Evolutionary conservation across 1,140 invertebrate genomes (phyloP).

Genomic region (Heliconius melpomene): DNA sequence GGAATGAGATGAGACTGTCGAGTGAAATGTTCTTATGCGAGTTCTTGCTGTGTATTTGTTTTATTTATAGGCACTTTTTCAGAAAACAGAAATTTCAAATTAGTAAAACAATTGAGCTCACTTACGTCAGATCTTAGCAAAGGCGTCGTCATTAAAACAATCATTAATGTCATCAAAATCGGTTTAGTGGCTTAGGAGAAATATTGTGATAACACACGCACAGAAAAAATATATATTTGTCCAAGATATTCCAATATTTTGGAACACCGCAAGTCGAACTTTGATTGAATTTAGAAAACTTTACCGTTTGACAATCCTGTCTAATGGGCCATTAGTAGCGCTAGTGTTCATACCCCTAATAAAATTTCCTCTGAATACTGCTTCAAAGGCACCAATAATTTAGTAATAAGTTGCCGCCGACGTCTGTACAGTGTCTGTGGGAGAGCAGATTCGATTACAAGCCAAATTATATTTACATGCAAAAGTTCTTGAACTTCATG

Average conservation of each 20-base stretch:
- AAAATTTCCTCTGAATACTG: slow-evolving; percentile 25
- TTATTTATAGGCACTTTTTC: no score
- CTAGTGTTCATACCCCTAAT: slow-evolving; percentile 35
- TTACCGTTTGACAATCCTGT: not conserved
- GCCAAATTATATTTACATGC: not conserved
- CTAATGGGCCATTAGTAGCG: slow-evolving; percentile 28
- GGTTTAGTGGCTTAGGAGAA: no score
- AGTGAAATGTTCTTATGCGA: slow-evolving; percentile 10
- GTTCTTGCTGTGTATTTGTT: not conserved
- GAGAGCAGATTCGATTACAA: not conserved
- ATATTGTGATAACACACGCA: not conserved
- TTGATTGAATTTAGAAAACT: slow-evolving; percentile 6
- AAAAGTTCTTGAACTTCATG: not conserved
- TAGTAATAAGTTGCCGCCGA: slow-evolving; percentile 24
- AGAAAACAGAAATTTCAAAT: no score
- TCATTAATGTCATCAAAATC: no score
- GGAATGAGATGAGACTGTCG: slow-evolving; percentile 6
- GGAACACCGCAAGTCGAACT: not conserved
- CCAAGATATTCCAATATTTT: not conserved
- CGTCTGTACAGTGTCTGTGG: slow-evolving; percentile 6
- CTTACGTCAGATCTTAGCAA: no score
- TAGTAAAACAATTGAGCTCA: no score
- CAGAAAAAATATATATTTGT: not conserved
- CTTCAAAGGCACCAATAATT: slow-evolving; percentile 34
- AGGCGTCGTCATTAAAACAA: no score